Evolutionary conservation across 2,888 invertebrate species (phyloP), one percentile per base, ranked within the genome.

Genomic region (Drosophila mimica): DNA sequence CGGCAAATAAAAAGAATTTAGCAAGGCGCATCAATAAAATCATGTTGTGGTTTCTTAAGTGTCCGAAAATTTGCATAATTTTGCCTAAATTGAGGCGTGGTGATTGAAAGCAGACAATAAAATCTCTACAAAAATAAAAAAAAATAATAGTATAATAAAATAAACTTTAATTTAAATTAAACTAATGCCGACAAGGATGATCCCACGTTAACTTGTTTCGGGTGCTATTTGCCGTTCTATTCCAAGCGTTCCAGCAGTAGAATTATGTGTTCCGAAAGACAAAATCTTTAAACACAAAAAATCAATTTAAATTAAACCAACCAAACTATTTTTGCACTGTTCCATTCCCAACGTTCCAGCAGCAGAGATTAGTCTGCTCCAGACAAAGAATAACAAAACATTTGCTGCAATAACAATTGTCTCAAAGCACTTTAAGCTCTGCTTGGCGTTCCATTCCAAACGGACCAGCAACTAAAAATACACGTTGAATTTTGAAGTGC

Each of bases 11-110:
- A 43, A 48, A 48, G 48, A 68, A 43, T 20, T 43, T 43, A 3
- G 20, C 43, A 11, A 76, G 57, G 67, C 57, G 53, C 51, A 67
- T 54, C 17, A 74, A 74, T 31, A 46, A 74, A 74, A 67, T 70
- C 53, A 70, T 57, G 48, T 63, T 70, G 25, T 36, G 54, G 34
- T 60, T 33, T 49, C 43, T 78, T 57, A 70, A 73, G 68, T 74
- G 62, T 25, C 59, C 11, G 8, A 33, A 28, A 74, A 76, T 76
- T 80, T 80, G 65, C 81, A 78, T 78, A 65, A 54, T 71, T 80
- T 59, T 34, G 31, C 13, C 43, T 48, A 43, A 74, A 77, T 77
- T 79, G 46, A 17, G 59, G 28, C 43, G 51, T 34, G 28, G 43
- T 20, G 17, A 25, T 25, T 31, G 28, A 53, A 28, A 15, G 30